A percentile compares a stretch with the other conserved stretches of the same genome.
phyloP scores from a whole-genome alignment of 2,797 vertebrate species.

The Rhinatrema bivittatum region DNA sequence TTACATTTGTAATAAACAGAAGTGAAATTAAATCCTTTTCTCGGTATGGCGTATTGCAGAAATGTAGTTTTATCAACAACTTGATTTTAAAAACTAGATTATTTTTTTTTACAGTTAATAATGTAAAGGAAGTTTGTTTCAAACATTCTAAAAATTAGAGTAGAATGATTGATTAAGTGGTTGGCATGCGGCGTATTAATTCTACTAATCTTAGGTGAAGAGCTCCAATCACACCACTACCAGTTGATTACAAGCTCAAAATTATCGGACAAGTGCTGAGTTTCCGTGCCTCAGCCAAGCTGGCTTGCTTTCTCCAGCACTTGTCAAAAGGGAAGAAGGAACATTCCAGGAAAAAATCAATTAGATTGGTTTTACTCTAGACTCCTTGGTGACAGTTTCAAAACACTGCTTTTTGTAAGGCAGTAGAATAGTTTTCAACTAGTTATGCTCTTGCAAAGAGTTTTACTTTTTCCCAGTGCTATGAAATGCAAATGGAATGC shows the following conservation, averaged over 20 bases:
- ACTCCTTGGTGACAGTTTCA: conserved; percentile 32
- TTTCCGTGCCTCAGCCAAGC: conserved; percentile 25
- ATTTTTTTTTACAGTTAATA: conserved; percentile 17
- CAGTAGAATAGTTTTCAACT: conserved; percentile 44
- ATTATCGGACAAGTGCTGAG: conserved; percentile 24
- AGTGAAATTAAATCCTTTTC: too few species aligned
- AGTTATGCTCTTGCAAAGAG: conserved; percentile 21
- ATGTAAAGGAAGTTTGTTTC: conserved; percentile 25
- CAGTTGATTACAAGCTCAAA: conserved; percentile 39
- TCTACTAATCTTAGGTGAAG: conserved; percentile 44
- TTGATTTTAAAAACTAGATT: conserved; percentile 36
- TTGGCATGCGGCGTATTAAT: conserved; percentile 25
- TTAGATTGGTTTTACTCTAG: conserved; percentile 32
- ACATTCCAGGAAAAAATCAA: conserved; percentile 41
- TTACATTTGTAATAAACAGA: too few species aligned
- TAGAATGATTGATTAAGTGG: conserved; percentile 38
- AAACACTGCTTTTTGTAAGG: conserved; percentile 34
- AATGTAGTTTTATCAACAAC: too few species aligned
- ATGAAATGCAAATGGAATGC: neutral
- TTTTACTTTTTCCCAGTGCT: conserved; percentile 7
- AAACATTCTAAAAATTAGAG: conserved; percentile 25
- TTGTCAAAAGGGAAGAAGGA: conserved; percentile 27
- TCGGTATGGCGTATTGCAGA: too few species aligned
- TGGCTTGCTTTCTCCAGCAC: conserved; percentile 22
- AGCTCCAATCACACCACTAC: conserved; percentile 32